These are phyloP conservation scores for Pocillopora verrucosa DNA, from an alignment of 64 coral and sea anemone species.

Conservation along the genomic window DNA sequence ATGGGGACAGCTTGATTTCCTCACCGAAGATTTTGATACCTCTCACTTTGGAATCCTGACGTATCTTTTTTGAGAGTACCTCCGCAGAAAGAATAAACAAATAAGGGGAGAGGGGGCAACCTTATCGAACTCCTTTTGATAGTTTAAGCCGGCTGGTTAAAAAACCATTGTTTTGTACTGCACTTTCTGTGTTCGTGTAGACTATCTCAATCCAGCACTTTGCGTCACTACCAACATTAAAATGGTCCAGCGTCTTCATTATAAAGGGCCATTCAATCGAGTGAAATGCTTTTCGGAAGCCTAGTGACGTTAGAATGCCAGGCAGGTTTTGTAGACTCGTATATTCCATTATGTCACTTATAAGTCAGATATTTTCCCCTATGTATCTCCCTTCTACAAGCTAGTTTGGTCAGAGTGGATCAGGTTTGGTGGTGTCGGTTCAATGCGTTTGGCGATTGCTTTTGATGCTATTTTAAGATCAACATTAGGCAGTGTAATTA, in stretches of 20 bases:
- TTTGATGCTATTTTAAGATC: no score
- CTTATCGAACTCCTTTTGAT: conserved; percentile 8
- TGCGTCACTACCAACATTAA: not conserved
- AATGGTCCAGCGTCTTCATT: not conserved
- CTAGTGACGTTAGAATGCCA: not conserved
- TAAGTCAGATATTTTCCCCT: no score
- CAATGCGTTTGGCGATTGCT: no score
- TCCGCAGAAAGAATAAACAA: conserved; percentile 14
- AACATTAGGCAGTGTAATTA: conserved; percentile 9
- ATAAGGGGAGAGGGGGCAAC: conserved; percentile 3
- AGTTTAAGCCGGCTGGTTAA: not conserved
- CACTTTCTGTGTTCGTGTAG: conserved; percentile 13
- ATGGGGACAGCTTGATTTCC: no score
- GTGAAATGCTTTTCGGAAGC: conserved; percentile 22
- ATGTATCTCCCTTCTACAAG: no score
- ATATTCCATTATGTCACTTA: no score
- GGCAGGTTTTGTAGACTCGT: no score
- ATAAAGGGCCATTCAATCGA: conserved; percentile 13
- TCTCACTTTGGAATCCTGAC: not conserved
- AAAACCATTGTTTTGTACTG: not conserved
- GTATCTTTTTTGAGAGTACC: not conserved
- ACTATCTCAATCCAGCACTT: not conserved
- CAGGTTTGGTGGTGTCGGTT: no score
- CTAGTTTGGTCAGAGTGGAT: no score
- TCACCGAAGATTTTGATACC: no score